Evolutionary conservation across 1,140 invertebrate species (phyloP).

Genomic region (Heliothis virescens): DNA sequence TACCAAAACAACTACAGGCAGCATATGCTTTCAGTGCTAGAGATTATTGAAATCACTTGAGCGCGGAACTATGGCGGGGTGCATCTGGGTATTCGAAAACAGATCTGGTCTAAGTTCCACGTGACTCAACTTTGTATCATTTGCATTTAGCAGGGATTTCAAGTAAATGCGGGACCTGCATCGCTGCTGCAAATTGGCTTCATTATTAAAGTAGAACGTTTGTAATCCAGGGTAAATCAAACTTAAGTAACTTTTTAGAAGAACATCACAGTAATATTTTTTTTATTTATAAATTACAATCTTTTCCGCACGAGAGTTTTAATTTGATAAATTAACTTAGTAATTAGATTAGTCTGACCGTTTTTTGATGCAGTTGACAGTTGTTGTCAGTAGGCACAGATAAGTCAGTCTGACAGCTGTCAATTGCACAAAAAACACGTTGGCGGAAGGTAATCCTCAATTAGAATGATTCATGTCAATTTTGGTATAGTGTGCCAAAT

Average conservation of each 20-base stretch:
- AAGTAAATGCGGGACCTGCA: constrained; percentile 25
- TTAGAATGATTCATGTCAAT: too few species aligned
- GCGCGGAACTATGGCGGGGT: constrained; percentile 5
- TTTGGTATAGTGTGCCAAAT: too few species aligned
- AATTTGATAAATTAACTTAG: too few species aligned
- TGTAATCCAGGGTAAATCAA: not conserved
- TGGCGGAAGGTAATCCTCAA: too few species aligned
- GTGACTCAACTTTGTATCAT: constrained; percentile 34
- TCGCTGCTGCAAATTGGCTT: constrained; percentile 21
- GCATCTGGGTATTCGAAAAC: constrained; percentile 20
- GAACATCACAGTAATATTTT: too few species aligned
- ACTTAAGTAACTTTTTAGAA: not conserved
- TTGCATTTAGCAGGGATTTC: constrained; percentile 34
- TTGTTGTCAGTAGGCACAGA: too few species aligned
- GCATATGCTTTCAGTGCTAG: not conserved
- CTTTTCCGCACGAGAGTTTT: too few species aligned
- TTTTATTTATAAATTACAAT: too few species aligned
- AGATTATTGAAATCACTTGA: constrained; percentile 36
- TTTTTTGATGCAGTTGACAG: too few species aligned
- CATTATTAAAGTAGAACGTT: not conserved
- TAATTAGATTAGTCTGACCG: too few species aligned
- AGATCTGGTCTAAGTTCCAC: constrained; percentile 25
- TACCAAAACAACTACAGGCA: not conserved
- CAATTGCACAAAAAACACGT: too few species aligned
- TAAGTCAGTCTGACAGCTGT: too few species aligned